Conservation (phyloP, 2,797 vertebrate genomes). For the Lophius americanus region DNA sequence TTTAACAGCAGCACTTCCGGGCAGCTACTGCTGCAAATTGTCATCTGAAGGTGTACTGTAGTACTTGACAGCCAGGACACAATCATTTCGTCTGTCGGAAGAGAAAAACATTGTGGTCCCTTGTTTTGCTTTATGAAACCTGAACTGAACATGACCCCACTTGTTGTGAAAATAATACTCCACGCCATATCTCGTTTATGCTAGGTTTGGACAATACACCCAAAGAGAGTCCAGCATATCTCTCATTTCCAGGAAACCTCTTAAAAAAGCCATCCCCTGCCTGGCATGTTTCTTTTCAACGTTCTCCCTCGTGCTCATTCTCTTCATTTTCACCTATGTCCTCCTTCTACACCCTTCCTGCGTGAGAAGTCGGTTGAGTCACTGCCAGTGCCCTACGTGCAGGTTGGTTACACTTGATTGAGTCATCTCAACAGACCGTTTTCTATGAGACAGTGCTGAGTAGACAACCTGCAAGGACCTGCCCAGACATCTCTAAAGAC, state of each 20-base stretch:
- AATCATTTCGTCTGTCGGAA: constrained; percentile 46
- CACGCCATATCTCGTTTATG: constrained; percentile 59
- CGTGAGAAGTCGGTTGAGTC: constrained; percentile 45
- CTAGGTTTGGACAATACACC: constrained; percentile 60
- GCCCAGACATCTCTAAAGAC: constrained; percentile 58
- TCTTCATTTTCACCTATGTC: constrained; percentile 28
- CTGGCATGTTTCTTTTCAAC: constrained; percentile 27
- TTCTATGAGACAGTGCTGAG: constrained; percentile 40
- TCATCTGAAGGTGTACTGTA: constrained; percentile 51
- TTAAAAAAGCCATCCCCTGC: constrained; percentile 23
- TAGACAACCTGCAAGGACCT: constrained; percentile 68
- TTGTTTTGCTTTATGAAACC: constrained; percentile 49
- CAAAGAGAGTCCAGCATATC: constrained; percentile 39
- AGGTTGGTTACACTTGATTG: constrained; percentile 67
- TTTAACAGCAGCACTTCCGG: constrained; percentile 41
- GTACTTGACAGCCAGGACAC: constrained; percentile 54
- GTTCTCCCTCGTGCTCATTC: background rate
- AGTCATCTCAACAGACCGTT: constrained; percentile 71
- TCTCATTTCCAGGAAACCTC: constrained; percentile 50
- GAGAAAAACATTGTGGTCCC: constrained; percentile 49
- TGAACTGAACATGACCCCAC: constrained; percentile 65
- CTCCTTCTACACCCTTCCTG: constrained; percentile 42
- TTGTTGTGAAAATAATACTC: constrained; percentile 67
- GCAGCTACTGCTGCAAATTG: constrained; percentile 54
- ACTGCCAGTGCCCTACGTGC: constrained; percentile 69